Evolutionary conservation across 1,140 invertebrate genomes (phyloP).

Genomic region (Drosophila suzukii): DNA sequence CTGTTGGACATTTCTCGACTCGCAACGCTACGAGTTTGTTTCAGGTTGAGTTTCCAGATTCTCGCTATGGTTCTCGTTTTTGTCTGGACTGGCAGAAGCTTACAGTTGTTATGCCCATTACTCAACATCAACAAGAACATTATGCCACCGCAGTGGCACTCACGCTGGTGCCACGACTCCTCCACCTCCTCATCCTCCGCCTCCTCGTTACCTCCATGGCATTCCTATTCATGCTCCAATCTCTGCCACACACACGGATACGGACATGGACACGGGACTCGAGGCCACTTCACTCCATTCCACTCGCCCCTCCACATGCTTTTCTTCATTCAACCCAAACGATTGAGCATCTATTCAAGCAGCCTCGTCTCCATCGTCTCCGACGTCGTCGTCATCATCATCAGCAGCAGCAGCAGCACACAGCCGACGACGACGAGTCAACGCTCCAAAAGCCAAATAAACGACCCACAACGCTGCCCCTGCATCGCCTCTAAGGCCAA

Average conservation of each 20-base stretch:
- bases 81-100: conserved; percentile 70
- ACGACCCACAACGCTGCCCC: conserved; percentile 45
- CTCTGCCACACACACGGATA: conserved; percentile 36
- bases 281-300: conserved; percentile 7
- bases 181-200: conserved; percentile 18
- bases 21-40: conserved; percentile 11
- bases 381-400: conserved; percentile 37
- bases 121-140: conserved; percentile 82
- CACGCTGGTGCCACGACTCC: conserved; percentile 36
- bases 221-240: conserved; percentile 52
- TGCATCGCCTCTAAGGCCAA: conserved; percentile 25
- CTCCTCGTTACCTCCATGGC: background rate
- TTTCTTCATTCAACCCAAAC: conserved; percentile 78
- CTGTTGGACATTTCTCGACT: conserved; percentile 40
- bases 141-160: conserved; percentile 77
- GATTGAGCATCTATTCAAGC: conserved; percentile 81
- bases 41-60: conserved; percentile 10
- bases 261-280: conserved; percentile 19
- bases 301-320: conserved; percentile 45
- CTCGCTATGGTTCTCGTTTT: conserved; percentile 32
- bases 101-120: conserved; percentile 82
- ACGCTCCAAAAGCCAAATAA: conserved; percentile 64
- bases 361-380: conserved; percentile 39
- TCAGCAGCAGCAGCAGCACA: conserved; percentile 35
- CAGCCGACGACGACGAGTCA: conserved; percentile 54